These are phyloP conservation scores for Pholis gunnellus DNA, from an alignment of 2,113 vertebrate genomes.

Conservation along the genomic window DNA sequence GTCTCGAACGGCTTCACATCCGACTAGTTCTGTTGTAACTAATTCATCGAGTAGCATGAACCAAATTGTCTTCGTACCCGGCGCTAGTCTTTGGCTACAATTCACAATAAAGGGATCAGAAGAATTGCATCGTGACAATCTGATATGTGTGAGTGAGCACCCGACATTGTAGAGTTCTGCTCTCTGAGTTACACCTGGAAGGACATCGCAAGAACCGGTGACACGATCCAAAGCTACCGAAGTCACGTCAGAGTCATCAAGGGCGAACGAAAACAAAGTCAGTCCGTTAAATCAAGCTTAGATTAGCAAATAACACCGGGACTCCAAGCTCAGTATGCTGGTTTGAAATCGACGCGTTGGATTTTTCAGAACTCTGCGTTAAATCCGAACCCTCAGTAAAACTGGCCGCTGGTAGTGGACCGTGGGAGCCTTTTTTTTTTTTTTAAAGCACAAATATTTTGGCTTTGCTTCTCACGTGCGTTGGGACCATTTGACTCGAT, in stretches of 20 bases:
- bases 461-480: not conserved
- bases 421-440: no score
- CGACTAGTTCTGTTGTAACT: conserved; percentile 22
- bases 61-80: conserved; percentile 28
- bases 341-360: not conserved
- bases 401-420: not conserved
- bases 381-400: not conserved
- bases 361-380: not conserved
- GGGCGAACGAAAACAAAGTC: not conserved
- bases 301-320: not conserved
- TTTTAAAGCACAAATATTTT: not conserved
- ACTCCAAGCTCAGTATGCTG: not conserved
- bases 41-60: conserved; percentile 22
- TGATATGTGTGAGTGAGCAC: conserved; percentile 68
- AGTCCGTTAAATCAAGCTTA: not conserved
- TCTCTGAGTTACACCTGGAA: conserved; percentile 5
- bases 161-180: not conserved
- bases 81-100: conserved; percentile 73
- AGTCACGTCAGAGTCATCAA: not conserved
- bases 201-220: not conserved
- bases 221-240: not conserved
- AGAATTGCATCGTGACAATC: conserved; percentile 61
- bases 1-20: conserved; percentile 17
- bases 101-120: conserved; percentile 70
- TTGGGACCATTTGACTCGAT: not conserved